Base-by-base conservation (phyloP, 64 coral and sea anemone genomes). In the Acropora yongei region DNA sequence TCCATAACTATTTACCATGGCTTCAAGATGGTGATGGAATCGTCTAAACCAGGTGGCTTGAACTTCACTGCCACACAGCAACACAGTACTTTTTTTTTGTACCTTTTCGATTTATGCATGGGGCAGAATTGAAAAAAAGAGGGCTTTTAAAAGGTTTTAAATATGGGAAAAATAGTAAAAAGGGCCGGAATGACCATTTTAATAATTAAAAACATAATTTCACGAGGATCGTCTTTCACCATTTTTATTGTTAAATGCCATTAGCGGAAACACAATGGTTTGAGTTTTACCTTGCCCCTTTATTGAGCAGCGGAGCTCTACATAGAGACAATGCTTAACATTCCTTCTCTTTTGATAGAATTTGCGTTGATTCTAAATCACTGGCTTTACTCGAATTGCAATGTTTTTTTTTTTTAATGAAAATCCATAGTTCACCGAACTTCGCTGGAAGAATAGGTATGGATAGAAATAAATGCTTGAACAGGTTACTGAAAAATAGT, bases 401-500 rank as follows among this genome's bases (percentile, higher is more conserved):
- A 65, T 65, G 60, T 65, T 65, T 1, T 65, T 65, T 65, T 65
- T 65, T 65, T 65, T 65, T 65, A 65, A 10, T 8, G 16, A 65
- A 1, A 65, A 30, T 30, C 30, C 30, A 30, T 30, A 30, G 30
- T 30, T 30, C 30, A 30, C 30, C 30, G 30, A 30, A 30, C 60
- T 65, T 65, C 16, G 60, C 1, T 1, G 60, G 60, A 65, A 65
- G 60, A 65, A 65, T 65, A 65, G 60, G 1, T 65, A 65, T 65
- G 60, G 60, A 0, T 65, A 65, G 60, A 65, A 65, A 1, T 65
- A 65, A 65, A 65, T 65, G 60, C 60, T 65, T 65, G 60, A 65
- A 65, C 60, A 65, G 60, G 60, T 65, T 65, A 65, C 60, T 65
- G 60, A 65, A 65, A 65, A 65, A 65, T 65, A 65, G 60, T 65